These are phyloP conservation scores for Phrynocephalus forsythii DNA, from an alignment of 2,797 vertebrate genomes.

Conservation along the genomic window DNA sequence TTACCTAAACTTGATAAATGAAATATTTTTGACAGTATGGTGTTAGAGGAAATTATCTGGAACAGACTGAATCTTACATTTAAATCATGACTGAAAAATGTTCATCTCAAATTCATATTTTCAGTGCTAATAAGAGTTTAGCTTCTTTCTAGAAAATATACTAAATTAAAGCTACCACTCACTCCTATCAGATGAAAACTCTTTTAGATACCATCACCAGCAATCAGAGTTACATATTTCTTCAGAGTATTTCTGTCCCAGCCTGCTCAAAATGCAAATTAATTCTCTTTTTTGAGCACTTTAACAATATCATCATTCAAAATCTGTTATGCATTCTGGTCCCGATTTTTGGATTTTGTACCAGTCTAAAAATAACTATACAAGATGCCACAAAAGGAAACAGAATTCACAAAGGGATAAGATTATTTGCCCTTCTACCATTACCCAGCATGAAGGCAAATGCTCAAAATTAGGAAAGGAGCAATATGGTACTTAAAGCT, in stretches of 20 bases:
- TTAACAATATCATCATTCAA: neutral
- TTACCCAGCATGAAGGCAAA: neutral
- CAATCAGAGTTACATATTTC: conserved; percentile 4
- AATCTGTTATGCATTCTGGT: neutral
- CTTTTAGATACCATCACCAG: neutral
- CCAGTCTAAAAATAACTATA: neutral
- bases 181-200: neutral
- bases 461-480: neutral
- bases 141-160: neutral
- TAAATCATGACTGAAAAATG: conserved; percentile 50
- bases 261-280: neutral
- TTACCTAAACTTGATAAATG: conserved; percentile 72
- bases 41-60: conserved; percentile 58
- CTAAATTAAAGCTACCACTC: neutral
- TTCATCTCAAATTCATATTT: neutral
- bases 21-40: conserved; percentile 71
- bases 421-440: too few relatives aligned
- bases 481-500: neutral
- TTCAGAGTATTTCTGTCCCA: neutral
- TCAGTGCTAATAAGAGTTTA: neutral
- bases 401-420: neutral
- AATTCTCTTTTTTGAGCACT: neutral
- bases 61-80: conserved; percentile 59
- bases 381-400: neutral
- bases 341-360: neutral